Evolutionary conservation across 2,888 invertebrate genomes (phyloP).

Genomic region (Prosapia bicincta): DNA sequence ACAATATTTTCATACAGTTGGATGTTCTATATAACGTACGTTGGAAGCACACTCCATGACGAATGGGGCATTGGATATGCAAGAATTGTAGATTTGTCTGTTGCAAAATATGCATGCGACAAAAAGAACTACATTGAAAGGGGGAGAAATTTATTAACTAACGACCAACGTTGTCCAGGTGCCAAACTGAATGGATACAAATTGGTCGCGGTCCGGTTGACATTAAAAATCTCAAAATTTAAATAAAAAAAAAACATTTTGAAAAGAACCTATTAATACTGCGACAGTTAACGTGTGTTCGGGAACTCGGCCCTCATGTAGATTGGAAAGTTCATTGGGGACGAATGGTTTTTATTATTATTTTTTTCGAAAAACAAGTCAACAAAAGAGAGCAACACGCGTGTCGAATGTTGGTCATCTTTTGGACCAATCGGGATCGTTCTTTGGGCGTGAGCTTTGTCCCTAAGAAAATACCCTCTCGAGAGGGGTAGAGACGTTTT

Average conservation of each 20-base stretch:
- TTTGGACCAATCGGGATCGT: neutral
- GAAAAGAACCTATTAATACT: neutral
- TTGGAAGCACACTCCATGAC: neutral
- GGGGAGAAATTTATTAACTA: neutral
- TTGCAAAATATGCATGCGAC: neutral
- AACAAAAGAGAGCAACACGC: neutral
- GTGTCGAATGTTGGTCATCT: neutral
- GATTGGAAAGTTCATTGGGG: neutral
- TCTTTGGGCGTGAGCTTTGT: constrained; percentile 2
- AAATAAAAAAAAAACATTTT: neutral
- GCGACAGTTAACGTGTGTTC: neutral
- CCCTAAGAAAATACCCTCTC: neutral
- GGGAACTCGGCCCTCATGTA: neutral
- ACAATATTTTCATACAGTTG: too few species aligned
- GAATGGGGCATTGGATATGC: neutral
- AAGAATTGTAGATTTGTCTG: neutral
- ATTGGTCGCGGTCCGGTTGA: neutral
- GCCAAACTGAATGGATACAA: neutral
- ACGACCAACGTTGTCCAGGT: neutral
- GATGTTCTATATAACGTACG: neutral
- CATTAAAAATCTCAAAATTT: neutral
- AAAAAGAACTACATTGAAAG: neutral
- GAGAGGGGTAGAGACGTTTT: neutral
- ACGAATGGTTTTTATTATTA: neutral
- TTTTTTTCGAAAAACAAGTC: neutral